Percentiles rank a stretch among this genome's conserved stretches.
Conservation (phyloP, 2,888 invertebrate species). For the Sinhomidia bicolor region DNA sequence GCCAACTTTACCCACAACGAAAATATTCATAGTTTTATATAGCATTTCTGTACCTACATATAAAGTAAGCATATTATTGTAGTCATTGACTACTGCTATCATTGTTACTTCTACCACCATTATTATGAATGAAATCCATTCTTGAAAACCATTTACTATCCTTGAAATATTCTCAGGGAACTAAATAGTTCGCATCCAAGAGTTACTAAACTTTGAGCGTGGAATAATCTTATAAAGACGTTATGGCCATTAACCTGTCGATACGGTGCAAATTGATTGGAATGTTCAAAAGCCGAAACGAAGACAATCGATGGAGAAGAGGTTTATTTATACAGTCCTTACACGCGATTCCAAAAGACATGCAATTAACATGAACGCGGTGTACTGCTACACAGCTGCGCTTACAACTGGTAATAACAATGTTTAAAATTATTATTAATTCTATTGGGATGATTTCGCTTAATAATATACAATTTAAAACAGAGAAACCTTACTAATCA, state of each 20-base stretch:
- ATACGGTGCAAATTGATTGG: neutral
- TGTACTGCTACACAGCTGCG: neutral
- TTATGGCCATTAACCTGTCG: neutral
- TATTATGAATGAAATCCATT: constrained; percentile 38
- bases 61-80: neutral
- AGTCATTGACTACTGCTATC: neutral
- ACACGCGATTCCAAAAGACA: neutral
- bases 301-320: constrained; percentile 8
- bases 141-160: constrained; percentile 43
- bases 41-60: neutral
- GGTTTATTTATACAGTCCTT: neutral
- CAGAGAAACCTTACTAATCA: neutral
- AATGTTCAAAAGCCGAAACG: neutral
- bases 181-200: constrained; percentile 4
- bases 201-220: neutral
- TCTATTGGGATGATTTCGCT: neutral
- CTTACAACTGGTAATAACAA: neutral
- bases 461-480: neutral
- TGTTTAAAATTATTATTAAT: neutral
- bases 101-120: neutral
- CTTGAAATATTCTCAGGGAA: constrained; percentile 65
- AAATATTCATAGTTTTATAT: too few relatives aligned
- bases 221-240: neutral
- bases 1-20: neutral
- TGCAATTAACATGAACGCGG: too few relatives aligned